phyloP scores from a whole-genome alignment of 92 coral and sea anemone genomes.

The Porites rus region DNA sequence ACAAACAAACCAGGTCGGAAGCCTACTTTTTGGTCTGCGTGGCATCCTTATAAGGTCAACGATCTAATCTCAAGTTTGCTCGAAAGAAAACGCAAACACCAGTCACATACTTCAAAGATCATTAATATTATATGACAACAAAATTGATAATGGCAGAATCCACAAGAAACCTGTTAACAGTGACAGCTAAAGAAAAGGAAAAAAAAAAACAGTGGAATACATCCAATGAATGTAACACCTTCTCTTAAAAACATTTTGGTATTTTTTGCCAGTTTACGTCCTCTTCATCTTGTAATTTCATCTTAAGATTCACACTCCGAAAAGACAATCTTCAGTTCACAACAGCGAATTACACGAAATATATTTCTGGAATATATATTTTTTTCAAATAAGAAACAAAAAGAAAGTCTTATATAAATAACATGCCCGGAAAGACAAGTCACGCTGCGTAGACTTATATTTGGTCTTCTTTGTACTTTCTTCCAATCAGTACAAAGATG shows the following conservation, averaged over 20 bases:
- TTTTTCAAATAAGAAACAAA: not conserved
- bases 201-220: slow-evolving; percentile 1
- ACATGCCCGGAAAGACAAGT: not conserved
- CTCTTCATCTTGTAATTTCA: not conserved
- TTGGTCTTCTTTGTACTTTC: too few species aligned
- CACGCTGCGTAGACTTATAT: not conserved
- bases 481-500: not conserved
- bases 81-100: slow-evolving; percentile 18
- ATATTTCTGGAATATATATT: too few species aligned
- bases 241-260: not conserved
- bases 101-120: slow-evolving; percentile 18
- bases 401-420: not conserved
- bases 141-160: slow-evolving; percentile 21
- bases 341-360: too few species aligned
- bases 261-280: not conserved
- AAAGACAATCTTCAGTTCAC: too few species aligned
- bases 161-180: slow-evolving; percentile 22
- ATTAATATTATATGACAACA: slow-evolving; percentile 44
- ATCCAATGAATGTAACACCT: not conserved
- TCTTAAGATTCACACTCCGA: not conserved
- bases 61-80: not conserved
- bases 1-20: slow-evolving; percentile 11
- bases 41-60: not conserved
- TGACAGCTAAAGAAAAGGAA: not conserved
- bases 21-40: not conserved